Evolutionary conservation across 2,797 vertebrate genomes (phyloP).

Genomic region (Sebastes matsubarae): DNA sequence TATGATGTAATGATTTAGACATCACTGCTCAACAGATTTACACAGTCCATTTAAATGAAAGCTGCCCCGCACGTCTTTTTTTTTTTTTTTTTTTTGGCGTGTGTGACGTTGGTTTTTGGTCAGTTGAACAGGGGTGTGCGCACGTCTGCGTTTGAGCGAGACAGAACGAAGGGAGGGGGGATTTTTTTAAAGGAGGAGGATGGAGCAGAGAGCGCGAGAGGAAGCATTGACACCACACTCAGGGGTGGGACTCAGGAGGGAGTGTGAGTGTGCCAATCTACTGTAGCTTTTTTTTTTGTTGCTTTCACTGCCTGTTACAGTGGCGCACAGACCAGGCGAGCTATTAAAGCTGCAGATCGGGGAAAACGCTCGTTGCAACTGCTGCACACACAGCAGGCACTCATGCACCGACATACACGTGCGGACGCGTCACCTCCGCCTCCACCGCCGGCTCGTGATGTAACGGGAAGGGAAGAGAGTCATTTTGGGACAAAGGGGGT

Average conservation of each 20-base stretch:
- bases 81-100: not conserved
- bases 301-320: slow-evolving; percentile 56
- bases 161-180: not conserved
- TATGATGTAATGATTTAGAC: slow-evolving; percentile 57
- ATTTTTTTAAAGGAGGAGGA: slow-evolving; percentile 24
- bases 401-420: slow-evolving; percentile 16
- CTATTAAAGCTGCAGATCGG: slow-evolving; percentile 58
- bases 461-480: slow-evolving; percentile 72
- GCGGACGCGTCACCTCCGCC: slow-evolving; percentile 60
- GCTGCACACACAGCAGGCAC: slow-evolving; percentile 49
- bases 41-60: slow-evolving; percentile 36
- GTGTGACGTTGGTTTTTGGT: slow-evolving; percentile 17
- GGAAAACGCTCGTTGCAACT: slow-evolving; percentile 52
- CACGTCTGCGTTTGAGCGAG: slow-evolving; percentile 16
- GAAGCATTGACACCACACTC: slow-evolving; percentile 27
- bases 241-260: slow-evolving; percentile 12
- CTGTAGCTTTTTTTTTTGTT: slow-evolving; percentile 48
- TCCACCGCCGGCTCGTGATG: slow-evolving; percentile 75
- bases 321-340: slow-evolving; percentile 61
- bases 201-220: slow-evolving; percentile 26
- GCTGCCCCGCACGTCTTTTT: slow-evolving; percentile 19
- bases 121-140: not conserved
- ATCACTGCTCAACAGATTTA: slow-evolving; percentile 46
- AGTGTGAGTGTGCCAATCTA: slow-evolving; percentile 44
- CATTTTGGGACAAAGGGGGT: slow-evolving; percentile 57